Conservation (phyloP, 2,113 vertebrate species). For the Cheirogaleus medius region DNA sequence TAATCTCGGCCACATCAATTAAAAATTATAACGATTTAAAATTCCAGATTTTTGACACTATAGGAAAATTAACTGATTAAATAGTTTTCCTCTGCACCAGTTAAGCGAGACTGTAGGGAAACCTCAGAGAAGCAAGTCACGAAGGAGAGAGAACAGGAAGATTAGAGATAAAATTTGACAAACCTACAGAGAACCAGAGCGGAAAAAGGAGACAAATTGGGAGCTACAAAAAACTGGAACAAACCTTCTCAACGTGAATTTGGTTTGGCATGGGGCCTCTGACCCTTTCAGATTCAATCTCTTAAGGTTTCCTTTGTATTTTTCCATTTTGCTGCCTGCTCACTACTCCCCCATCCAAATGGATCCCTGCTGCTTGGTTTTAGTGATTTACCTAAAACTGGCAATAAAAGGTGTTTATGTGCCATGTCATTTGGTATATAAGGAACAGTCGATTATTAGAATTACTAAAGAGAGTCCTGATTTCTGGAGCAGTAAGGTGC, state of each 20-base stretch:
- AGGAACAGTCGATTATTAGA: constrained; percentile 20
- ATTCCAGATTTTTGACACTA: background rate
- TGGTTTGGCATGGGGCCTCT: constrained; percentile 41
- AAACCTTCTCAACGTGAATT: constrained; percentile 10
- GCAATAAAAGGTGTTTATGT: constrained; percentile 52
- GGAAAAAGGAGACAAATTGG: background rate
- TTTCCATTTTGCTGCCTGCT: constrained; percentile 42
- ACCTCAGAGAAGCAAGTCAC: background rate
- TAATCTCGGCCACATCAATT: background rate
- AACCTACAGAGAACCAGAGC: background rate
- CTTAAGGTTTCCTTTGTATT: constrained; percentile 4
- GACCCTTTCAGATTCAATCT: constrained; percentile 46
- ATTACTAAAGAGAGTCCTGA: constrained; percentile 44
- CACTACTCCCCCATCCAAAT: background rate
- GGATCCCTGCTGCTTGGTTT: constrained; percentile 47
- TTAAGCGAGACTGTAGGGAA: background rate
- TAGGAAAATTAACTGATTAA: background rate
- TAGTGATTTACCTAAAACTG: constrained; percentile 56
- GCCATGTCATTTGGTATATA: background rate
- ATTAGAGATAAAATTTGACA: background rate
- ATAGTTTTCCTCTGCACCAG: background rate
- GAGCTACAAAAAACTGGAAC: background rate
- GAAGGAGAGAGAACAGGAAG: background rate
- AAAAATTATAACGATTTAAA: background rate
- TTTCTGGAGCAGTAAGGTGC: background rate